phyloP scores from a whole-genome alignment of 2,797 vertebrate species.

The Hipposideros larvatus region DNA sequence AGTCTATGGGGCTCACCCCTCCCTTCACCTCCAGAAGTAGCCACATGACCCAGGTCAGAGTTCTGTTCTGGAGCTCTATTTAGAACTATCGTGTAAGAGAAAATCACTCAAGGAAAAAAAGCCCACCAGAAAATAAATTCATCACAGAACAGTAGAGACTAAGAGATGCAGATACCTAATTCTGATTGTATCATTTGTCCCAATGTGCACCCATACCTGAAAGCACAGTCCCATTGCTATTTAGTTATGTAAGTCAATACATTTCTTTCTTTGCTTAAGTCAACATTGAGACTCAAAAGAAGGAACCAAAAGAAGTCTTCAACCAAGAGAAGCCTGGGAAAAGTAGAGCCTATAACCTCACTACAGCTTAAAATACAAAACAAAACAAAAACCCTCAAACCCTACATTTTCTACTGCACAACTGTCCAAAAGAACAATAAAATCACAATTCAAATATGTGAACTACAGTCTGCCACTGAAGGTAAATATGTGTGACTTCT shows the following conservation, averaged over 20 bases:
- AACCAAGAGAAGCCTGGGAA: not conserved
- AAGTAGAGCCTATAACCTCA: not conserved
- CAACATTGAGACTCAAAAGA: not conserved
- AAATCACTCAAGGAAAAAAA: conserved; percentile 16
- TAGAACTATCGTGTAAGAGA: not conserved
- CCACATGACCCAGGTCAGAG: not conserved
- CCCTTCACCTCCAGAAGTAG: not conserved
- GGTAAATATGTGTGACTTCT: not conserved
- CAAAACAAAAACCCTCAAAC: not conserved
- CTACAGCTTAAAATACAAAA: not conserved
- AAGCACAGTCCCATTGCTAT: not conserved
- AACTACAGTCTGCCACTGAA: not conserved
- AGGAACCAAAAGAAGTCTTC: not conserved
- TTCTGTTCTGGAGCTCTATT: not conserved
- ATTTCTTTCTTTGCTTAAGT: not conserved
- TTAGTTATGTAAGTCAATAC: not conserved
- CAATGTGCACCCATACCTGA: not conserved
- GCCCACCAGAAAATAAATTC: not conserved
- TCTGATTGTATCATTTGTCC: not conserved
- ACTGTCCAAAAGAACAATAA: not conserved
- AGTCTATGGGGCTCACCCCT: not conserved
- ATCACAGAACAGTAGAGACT: not conserved
- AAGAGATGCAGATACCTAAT: not conserved
- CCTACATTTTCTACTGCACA: not conserved
- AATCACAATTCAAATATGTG: not conserved